Conservation (phyloP, 2,797 vertebrate species). For the Chrosomus eos region DNA sequence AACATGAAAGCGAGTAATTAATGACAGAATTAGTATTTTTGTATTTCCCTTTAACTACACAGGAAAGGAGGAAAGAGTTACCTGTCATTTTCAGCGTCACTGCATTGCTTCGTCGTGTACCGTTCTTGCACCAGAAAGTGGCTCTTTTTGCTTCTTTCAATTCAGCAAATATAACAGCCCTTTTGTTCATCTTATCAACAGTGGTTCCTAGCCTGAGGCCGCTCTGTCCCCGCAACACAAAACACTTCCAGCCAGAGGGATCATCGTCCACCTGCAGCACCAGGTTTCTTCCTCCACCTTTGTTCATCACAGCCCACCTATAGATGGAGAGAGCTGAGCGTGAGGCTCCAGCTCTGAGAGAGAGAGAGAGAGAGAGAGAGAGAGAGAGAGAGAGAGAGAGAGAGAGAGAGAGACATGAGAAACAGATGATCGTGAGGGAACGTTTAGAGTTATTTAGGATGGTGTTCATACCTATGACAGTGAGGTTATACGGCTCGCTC, state of each 20-base stretch:
- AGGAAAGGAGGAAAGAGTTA: neutral
- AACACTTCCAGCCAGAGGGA: conserved; percentile 55
- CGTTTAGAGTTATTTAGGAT: neutral
- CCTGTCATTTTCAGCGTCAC: conserved; percentile 43
- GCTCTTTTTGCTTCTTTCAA: neutral
- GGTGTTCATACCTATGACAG: conserved; percentile 38
- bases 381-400: too few species aligned
- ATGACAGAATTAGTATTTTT: neutral
- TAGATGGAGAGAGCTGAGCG: conserved; percentile 51
- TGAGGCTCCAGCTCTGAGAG: conserved; percentile 11
- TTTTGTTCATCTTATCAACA: fast-evolving
- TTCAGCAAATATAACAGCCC: neutral
- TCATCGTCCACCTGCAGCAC: conserved; percentile 41
- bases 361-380: neutral
- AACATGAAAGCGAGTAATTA: neutral
- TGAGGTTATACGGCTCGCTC: fast-evolving
- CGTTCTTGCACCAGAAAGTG: conserved; percentile 26
- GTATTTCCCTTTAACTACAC: neutral
- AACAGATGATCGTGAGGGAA: neutral
- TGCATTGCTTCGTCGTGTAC: conserved; percentile 3
- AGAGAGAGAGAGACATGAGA: too few species aligned
- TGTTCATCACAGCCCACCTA: conserved; percentile 54
- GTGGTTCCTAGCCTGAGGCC: fast-evolving
- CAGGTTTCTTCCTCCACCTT: neutral
- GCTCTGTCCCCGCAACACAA: too few species aligned